Base-by-base conservation (phyloP, 2,888 invertebrate species). In the Meteorus cinctellus region DNA sequence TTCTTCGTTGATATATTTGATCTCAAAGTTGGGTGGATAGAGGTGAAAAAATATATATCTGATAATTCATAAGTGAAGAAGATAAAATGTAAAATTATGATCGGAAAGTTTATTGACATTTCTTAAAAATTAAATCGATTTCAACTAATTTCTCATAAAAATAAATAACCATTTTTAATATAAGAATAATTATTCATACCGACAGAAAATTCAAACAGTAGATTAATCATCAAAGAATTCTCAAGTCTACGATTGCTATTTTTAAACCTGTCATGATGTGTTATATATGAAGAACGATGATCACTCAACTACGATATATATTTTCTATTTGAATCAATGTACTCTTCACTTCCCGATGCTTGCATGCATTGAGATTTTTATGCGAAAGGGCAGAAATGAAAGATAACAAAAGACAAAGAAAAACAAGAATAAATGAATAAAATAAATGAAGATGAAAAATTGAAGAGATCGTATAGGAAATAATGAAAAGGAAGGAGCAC, bases 331-430 rank as follows among this genome's bases (percentile, higher is more conserved):
- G 82, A 80, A 78, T 80, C 78, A 77, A 80, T 66, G 59, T 55
- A 45, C 76, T 75, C 78, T 75, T 74, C 79, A 78, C 81, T 84
- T 82, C 82, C 81, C 84, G 82, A 79, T 83, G 82, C 75, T 77
- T 19, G 10, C 24, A 55, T 48, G 14, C 12, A 45, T 45, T 3
- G 16, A 48, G 16, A 34, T 41, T 19, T 14, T 29, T 27, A n/a
- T 36, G 60, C 51, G 36, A 59, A 45, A 51, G 71, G 68, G 19
- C 41, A 67, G 45, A 68, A 74, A 48, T 72, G 27, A 51, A 36
- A 71, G 62, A 69, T 60, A 63, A 60, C 55, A 48, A 67, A 60
- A 70, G 70, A 66, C 55, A 55, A 71, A 75, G 36, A 66, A 71
- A 16, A 51, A 67, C 48, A 62, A 71, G 45, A 74, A 31, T 34